These are phyloP conservation scores for Sebastes matsubarae DNA, from an alignment of 2,797 vertebrate genomes.

Conservation along the genomic window DNA sequence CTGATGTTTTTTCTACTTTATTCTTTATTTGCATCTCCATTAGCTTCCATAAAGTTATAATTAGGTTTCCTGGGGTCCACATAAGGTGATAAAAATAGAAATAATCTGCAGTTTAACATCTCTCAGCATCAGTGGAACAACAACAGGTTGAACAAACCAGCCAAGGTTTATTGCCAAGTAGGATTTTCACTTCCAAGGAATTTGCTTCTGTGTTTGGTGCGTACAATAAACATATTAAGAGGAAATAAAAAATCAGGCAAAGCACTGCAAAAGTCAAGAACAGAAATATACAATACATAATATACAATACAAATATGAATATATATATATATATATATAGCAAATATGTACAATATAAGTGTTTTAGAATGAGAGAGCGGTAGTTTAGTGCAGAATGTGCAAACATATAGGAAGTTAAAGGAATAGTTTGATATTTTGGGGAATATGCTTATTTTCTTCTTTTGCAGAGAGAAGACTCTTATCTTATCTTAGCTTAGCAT, in stretches of 20 bases:
- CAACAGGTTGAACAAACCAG: background rate
- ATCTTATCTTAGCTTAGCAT: background rate
- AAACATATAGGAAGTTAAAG: background rate
- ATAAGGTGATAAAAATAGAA: background rate
- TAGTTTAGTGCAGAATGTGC: no score
- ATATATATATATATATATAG: no score
- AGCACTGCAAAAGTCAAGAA: no score
- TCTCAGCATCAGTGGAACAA: background rate
- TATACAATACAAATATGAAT: background rate
- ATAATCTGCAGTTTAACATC: background rate
- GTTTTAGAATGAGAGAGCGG: no score
- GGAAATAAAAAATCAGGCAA: no score
- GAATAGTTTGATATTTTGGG: background rate
- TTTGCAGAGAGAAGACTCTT: background rate
- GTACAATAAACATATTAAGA: no score
- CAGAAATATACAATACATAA: no score
- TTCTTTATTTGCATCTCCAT: background rate
- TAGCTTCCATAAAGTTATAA: background rate
- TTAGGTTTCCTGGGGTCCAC: background rate
- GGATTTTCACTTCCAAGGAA: no score
- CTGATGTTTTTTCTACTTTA: background rate
- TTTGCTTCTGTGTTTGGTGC: no score
- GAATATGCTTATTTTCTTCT: background rate
- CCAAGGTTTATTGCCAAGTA: no score
- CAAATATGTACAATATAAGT: no score